Base-by-base conservation (phyloP, 1,140 invertebrate species). In the Magallana ariakensis region DNA sequence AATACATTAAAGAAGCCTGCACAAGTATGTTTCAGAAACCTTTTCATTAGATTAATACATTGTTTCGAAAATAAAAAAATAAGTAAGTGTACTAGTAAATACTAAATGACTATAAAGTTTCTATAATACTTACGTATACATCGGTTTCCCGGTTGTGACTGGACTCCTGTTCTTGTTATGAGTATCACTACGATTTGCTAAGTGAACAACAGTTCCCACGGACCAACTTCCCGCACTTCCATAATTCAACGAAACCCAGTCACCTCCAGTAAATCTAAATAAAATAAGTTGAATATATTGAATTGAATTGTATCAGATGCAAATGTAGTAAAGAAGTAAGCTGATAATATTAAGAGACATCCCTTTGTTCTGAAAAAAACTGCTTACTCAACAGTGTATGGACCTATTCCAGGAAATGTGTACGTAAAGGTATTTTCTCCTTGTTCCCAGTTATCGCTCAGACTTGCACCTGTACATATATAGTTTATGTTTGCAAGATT, bases 111-210 rank as follows among this genome's bases (percentile, higher is more conserved):
- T n/a, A n/a, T n/a, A n/a, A n/a, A n/a, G n/a, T n/a, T n/a, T 58
- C 11, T 3, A 15, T 3, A 6, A n/a, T 11, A 60, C 58, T 15
- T 60, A 60, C 58, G 19, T 60, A 60, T 60, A 60, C 58, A 13
- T 60, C 1, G 58, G 58, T 60, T 60, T 60, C 19, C 58, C 58
- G 6, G 58, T 60, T 1, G 58, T 60, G 6, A 60, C 15, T 13
- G 90, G 90, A 84, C 90, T 91, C 46, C 83, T 84, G 83, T 91
- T 91, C 53, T 87, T 85, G 19, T 75, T 81, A 3, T 80, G 54
- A 1, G 87, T 90, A 84, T 91, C 90, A 33, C 83, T 89, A 11
- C 90, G 84, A 7, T 26, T 19, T 33, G 83, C 80, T 13, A 91
- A 80, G 22, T 88, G 80, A 16, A 91, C 87, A 13, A 85, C 84